Conservation (phyloP, 2,888 invertebrate genomes). For the Mesoligia furuncula region DNA sequence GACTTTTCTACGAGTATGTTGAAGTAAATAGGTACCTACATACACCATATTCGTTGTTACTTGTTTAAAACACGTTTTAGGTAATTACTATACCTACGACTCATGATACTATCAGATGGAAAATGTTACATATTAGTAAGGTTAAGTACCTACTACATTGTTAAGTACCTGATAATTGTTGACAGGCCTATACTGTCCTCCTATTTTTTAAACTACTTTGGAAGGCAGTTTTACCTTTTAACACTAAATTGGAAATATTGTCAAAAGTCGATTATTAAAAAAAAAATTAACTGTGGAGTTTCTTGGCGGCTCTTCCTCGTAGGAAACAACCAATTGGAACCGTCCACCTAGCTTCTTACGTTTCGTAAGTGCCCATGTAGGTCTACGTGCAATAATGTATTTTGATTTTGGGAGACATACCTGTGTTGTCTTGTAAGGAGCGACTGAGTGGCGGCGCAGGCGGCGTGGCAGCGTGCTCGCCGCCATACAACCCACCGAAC, state of each 20-base stretch:
- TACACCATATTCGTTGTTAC: no score
- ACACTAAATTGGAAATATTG: neutral
- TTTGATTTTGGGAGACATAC: slow-evolving; percentile 75
- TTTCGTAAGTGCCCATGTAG: neutral
- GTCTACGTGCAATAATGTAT: neutral
- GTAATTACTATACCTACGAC: no score
- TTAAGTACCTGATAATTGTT: neutral
- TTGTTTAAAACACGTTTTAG: neutral
- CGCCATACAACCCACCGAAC: slow-evolving; percentile 96
- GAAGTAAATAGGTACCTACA: neutral
- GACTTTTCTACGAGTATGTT: neutral
- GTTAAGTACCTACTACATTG: neutral
- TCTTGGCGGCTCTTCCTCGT: neutral
- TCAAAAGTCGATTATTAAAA: no score
- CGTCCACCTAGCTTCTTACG: neutral
- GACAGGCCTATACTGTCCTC: neutral
- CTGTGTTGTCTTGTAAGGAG: slow-evolving; percentile 91
- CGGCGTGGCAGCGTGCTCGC: slow-evolving; percentile 93
- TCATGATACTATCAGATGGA: neutral
- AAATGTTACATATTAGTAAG: neutral
- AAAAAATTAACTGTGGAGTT: neutral
- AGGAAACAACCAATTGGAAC: neutral
- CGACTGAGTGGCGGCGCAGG: slow-evolving; percentile 90
- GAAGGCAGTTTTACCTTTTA: neutral
- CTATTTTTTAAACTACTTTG: no score